Evolutionary conservation across 2,797 vertebrate species (phyloP), one percentile per base, ranked within the genome.

Genomic region (Agapornis canus): DNA sequence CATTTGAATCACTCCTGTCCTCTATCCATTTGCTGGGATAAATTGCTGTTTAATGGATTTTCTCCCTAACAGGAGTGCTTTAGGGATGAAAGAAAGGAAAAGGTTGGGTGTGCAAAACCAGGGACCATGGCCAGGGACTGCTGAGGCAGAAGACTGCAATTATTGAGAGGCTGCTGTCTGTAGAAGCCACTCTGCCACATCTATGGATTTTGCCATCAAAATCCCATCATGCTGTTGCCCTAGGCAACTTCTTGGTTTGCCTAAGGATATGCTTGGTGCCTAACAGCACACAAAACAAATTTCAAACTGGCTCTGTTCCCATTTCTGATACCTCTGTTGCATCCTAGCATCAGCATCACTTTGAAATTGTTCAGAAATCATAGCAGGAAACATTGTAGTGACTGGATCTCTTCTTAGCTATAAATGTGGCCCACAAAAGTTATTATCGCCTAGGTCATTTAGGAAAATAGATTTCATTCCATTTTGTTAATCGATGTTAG

Each of bases 221-320:
- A 92, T 89, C 82, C 57, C 68, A 60, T 73, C 64, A 48, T 27
- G 64, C 22, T 51, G 56, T 86, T 94, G 83, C 91, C 56, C 56
- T 61, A 82, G 89, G 71, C 88, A 85, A 70, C 15, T 73, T 94
- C 82, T 91, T 96, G 75, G 37, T 94, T 91, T 86, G 75, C 86
- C 78, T 89, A 7, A 89, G 81, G 89, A 72, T 52, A 91, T 94
- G 75, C 60, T 86, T 35, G 26, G 75, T 77, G 81, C 56, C 27
- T 84, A 70, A 72, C 32, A 85, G 43, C 59, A 59, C 63, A 76
- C 20, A 84, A 89, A 17, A 6, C 60, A 87, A 47, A 89, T 73
- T 90, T 94, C 76, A 89, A 48, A 73, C 32, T 22, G 37, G 37
- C 3, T 0, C 22, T 60, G 18, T 39, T 87, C 56, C 75, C 37